Evolutionary conservation across 2,888 invertebrate genomes (phyloP).

Genomic region (Lycophotia porphyrea): DNA sequence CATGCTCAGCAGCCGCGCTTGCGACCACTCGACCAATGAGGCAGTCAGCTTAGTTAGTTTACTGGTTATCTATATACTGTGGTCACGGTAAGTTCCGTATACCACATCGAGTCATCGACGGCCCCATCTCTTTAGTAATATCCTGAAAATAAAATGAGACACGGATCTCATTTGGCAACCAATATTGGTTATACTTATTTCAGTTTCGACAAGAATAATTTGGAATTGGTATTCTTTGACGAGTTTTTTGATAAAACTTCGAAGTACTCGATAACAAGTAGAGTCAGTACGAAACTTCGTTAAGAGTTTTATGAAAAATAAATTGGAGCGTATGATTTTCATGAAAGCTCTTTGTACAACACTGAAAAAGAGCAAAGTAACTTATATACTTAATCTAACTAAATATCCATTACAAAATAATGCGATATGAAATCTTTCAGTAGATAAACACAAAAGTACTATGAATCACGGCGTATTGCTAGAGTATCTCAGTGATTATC

Average conservation of each 20-base stretch:
- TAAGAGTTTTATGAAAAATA: not conserved
- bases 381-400: conserved; percentile 1
- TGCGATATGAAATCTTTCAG: conserved; percentile 7
- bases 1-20: no score
- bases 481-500: conserved; percentile 41
- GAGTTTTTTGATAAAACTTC: conserved; percentile 19
- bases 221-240: conserved; percentile 11
- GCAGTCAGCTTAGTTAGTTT: not conserved
- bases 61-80: not conserved
- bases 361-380: conserved; percentile 8
- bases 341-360: not conserved
- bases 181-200: not conserved
- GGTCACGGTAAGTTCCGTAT: not conserved
- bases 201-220: not conserved
- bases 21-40: no score
- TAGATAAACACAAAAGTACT: not conserved
- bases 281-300: not conserved
- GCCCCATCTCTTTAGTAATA: conserved; percentile 1
- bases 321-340: not conserved
- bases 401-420: not conserved
- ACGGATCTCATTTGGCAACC: not conserved
- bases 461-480: conserved; percentile 33
- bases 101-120: conserved; percentile 12
- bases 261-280: not conserved
- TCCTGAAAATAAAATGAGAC: not conserved